phyloP scores from a whole-genome alignment of 2,113 vertebrate genomes.

The Oryzias woworae region DNA sequence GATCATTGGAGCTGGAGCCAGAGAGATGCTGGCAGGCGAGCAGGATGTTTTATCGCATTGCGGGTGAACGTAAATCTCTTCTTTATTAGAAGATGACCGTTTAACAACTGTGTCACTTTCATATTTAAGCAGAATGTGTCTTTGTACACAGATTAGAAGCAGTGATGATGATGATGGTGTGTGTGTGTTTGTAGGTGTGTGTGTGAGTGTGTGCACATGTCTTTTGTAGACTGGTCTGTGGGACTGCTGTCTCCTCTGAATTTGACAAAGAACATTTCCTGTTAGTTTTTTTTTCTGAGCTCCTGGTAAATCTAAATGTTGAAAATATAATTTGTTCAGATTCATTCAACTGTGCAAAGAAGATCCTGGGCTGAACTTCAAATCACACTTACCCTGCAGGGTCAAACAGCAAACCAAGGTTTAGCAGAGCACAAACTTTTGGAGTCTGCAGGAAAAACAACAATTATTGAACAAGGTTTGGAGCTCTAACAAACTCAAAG shows the following conservation, averaged over 20 bases:
- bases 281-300: too few species aligned
- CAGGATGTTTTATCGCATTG: constrained; percentile 4
- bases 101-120: not conserved
- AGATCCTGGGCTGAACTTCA: constrained; percentile 21
- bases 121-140: not conserved
- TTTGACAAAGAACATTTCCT: too few species aligned
- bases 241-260: too few species aligned
- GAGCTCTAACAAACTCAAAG: too few species aligned
- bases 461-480: too few species aligned
- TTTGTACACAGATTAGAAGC: too few species aligned
- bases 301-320: constrained; percentile 20
- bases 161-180: too few species aligned
- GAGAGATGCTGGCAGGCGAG: not conserved
- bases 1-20: not conserved
- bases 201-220: too few species aligned
- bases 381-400: constrained; percentile 36
- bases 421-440: constrained; percentile 18
- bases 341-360: not conserved
- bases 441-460: not conserved
- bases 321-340: constrained; percentile 28
- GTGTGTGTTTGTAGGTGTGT: too few species aligned
- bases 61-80: not conserved
- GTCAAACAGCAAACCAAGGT: constrained; percentile 28
- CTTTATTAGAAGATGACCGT: constrained; percentile 7
- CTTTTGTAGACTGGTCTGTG: too few species aligned